Base-by-base conservation (phyloP, 1,140 invertebrate genomes). In the Drosophila pectinifera region DNA sequence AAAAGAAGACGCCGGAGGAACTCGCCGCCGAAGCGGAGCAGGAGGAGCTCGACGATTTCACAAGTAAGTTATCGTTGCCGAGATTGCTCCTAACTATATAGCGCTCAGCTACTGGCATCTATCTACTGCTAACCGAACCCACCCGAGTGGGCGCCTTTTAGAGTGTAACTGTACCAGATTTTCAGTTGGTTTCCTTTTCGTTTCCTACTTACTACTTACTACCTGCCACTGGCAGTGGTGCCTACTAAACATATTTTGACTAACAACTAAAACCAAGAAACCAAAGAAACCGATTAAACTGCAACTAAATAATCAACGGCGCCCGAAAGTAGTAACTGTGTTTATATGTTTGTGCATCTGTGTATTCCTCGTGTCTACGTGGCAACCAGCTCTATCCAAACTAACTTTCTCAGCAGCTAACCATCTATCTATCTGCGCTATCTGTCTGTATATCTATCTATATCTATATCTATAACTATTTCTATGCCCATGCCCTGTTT, bases 1-100 rank as follows among this genome's bases (percentile, higher is more conserved):
- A 98, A 95, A 99, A 98, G 93, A 99, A 99, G 94, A 99, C 98
- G 38, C 98, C 98, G 0, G 98, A 98, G 92, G 98, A 99, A 93
- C 93, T 99, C 69, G 98, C 98, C 39, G 95, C 97, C 20, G 98
- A 99, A 93, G 97, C 97, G 11, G 98, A 98, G 93, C 96, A 96
- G 42, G 98, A 97, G 90, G 97, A 98, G 88, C 96, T 98, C 93
- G 97, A 98, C 92, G 98, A 99, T 93, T 98, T 99, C 93, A 98
- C 98, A 93, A 99, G 98, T 99, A 94, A 96, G 96, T 95, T 42
- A 26, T 63, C 46, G 58, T 28, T 43, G 39, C 18, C 53, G 43
- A 46, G 38, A 46, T 54, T 49, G 38, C 24, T 26, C 20, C 61
- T 42, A 56, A 54, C 24, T 41, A 38, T 45, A n/a, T 53, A 53